Base-by-base conservation (phyloP, 2,888 invertebrate genomes). In the Selenia dentaria region DNA sequence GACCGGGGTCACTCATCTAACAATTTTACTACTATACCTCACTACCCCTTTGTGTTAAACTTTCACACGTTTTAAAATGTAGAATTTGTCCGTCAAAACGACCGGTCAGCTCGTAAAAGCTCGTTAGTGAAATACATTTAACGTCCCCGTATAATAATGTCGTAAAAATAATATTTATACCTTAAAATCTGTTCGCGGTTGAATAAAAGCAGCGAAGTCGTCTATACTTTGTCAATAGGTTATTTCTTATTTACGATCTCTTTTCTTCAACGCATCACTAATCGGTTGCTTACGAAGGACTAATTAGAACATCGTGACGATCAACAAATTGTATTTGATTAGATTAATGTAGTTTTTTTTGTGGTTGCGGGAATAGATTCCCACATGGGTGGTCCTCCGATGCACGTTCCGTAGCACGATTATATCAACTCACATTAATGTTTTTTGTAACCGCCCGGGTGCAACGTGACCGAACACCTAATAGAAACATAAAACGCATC, bases 21-120 rank as follows among this genome's bases (percentile, higher is more conserved):
- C 75, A 70, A 70, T 74, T 81, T 82, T 79, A 79, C 75, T 63
- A 62, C 52, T 37, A 50, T 44, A 43, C 47, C 41, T 48, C 37
- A 44, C 38, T 44, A 49, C 2, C 82, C 75, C 74, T 73, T 77
- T 79, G 73, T 81, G 68, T 78, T 83, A 74, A 75, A 80, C 83
- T 85, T 86, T 89, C 87, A 86, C 86, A 89, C 87, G 85, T 87
- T 85, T 76, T 80, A 75, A 84, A 81, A 83, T 62, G 57, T 71
- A 67, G 77, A 75, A 79, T 84, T 80, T 79, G 79, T 78, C 77
- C 65, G 74, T 70, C 65, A 46, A 58, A 76, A 79, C 72, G 77
- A 80, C 69, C 72, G 78, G 79, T 74, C 80, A 74, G 65, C 73
- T 82, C 83, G 67, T 87, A 82, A 87, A 86, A 60, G 48, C 68